phyloP scores from a whole-genome alignment of 2,888 invertebrate species.

The Sipunculus nudus region DNA sequence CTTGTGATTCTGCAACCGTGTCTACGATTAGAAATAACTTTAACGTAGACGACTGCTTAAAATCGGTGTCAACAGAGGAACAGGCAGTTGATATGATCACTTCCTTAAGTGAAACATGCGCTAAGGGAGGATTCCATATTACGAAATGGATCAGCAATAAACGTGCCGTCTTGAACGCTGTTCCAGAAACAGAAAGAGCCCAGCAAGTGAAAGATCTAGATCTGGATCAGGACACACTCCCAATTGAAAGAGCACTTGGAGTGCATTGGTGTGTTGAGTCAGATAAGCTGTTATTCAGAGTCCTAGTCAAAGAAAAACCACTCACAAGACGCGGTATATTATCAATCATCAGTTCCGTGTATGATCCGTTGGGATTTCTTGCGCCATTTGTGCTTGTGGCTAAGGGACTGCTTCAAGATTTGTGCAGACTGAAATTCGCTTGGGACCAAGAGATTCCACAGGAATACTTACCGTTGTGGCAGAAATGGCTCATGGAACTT shows the following conservation, averaged over 20 bases:
- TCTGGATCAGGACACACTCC: not conserved
- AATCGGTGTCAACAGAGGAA: not conserved
- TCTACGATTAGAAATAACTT: conserved; percentile 25
- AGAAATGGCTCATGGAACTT: conserved; percentile 7
- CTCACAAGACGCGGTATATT: conserved; percentile 14
- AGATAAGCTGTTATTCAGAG: conserved; percentile 7
- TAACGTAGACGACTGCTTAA: conserved; percentile 36
- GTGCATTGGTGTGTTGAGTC: not conserved
- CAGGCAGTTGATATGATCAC: conserved; percentile 6
- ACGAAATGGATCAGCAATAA: conserved; percentile 19
- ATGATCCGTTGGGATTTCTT: conserved; percentile 63
- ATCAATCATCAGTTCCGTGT: conserved; percentile 10
- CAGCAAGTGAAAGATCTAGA: not conserved
- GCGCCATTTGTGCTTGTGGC: conserved; percentile 54
- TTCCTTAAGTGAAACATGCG: conserved; percentile 4
- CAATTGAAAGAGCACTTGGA: conserved; percentile 4
- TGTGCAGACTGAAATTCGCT: not conserved
- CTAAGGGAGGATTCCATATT: conserved; percentile 3
- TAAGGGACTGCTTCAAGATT: conserved; percentile 11
- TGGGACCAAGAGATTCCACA: conserved; percentile 16
- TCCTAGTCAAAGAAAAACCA: not conserved
- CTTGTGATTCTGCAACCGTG: not conserved
- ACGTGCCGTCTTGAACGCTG: conserved; percentile 6
- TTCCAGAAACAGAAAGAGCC: conserved; percentile 7
- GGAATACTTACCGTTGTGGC: conserved; percentile 1